Base-by-base conservation (phyloP, 2,797 vertebrate genomes). In the Diplodus puntazzo region DNA sequence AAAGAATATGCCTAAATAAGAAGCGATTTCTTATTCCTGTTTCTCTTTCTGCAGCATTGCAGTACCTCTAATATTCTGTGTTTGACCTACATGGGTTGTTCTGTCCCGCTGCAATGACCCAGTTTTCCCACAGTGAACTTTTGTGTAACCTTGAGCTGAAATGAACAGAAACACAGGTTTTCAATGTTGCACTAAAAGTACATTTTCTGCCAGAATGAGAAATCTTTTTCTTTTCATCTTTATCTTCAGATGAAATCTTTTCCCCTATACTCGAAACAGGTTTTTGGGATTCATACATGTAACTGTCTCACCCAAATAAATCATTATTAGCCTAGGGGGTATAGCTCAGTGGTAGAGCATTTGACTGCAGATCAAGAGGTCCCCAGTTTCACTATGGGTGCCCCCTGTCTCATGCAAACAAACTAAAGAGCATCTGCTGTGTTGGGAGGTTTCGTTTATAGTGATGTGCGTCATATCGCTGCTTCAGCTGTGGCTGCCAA, bases 341-440 rank as follows among this genome's bases (percentile, higher is more conserved):
- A 81, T 90, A 90, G 90, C 89, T 93, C 87, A 90, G 90, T 87
- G 90, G 88, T 75, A 86, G 87, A 88, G 88, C 90, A 84, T 91
- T 92, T 92, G 85, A 92, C 90, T 93, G 85, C 87, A 93, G 87
- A 86, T 93, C 80, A 93, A 92, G 75, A 88, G 88, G 88, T 90
- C 92, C 83, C 85, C 64, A 78, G 83, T 93, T 93, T 88, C 91
- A 88, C 52, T 92, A 86, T 82, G 79, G 84, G 73, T 88, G 74
- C 78, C 73, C 85, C 87, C 86, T 91, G 25, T 48, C 3, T n/a
- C 1, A 18, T 55, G 48, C 42, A 48, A 25, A n/a, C 17, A 50
- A 5, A 21, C 11, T 16, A 0, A 0, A 30, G 8, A n/a, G n/a
- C 49, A 53, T 53, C 23, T 23, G 34, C 21, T 43, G 7, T 21